Conservation (phyloP, 2,113 vertebrate species). For the Marcusenius ussheri region DNA sequence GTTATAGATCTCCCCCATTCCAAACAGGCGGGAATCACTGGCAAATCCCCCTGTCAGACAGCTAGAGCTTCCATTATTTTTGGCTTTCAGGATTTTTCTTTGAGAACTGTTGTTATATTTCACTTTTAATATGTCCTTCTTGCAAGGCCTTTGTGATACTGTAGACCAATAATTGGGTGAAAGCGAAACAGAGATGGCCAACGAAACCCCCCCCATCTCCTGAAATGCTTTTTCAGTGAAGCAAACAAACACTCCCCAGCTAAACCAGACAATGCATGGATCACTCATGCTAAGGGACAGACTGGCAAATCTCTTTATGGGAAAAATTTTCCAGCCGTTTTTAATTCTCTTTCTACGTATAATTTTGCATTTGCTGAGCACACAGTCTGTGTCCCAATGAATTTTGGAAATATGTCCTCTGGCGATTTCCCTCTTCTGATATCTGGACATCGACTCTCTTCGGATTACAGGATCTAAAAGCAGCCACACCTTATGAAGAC, state of each 20-base stretch:
- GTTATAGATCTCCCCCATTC: neutral
- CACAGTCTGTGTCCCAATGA: neutral
- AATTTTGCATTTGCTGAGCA: neutral
- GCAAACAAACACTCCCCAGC: neutral
- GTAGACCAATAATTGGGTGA: neutral
- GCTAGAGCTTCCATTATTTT: neutral
- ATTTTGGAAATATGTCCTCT: neutral
- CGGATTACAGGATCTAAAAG: neutral
- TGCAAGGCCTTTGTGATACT: neutral
- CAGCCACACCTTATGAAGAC: neutral
- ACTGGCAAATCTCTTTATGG: neutral
- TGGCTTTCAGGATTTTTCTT: neutral
- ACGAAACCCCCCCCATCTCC: neutral
- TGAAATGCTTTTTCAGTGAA: neutral
- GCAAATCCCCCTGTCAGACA: neutral
- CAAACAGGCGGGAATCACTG: neutral
- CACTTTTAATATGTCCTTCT: neutral
- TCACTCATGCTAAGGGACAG: neutral
- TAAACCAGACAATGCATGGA: neutral
- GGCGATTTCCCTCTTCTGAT: neutral
- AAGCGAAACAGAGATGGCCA: neutral
- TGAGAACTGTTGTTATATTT: neutral
- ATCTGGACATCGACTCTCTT: neutral
- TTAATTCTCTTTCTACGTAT: neutral
- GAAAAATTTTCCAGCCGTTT: neutral